Conservation (phyloP, 2,113 vertebrate species). For the Perca flavescens region DNA sequence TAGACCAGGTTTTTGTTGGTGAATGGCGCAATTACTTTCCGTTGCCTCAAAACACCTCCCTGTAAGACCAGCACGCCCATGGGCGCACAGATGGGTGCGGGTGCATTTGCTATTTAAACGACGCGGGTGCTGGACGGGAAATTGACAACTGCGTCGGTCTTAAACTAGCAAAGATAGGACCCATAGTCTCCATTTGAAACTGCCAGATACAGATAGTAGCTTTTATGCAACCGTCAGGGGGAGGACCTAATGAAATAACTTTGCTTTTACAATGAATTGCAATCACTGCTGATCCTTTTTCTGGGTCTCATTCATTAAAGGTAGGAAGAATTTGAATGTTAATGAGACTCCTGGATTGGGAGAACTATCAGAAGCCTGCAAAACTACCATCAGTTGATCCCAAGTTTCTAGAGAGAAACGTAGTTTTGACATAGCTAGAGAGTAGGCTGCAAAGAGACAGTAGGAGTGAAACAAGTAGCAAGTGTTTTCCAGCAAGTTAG, state of each 20-base stretch:
- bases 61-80: too few species aligned
- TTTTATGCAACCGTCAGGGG: neutral
- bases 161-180: neutral
- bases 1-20: too few species aligned
- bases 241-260: neutral
- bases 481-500: conserved; percentile 40
- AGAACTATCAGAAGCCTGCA: neutral
- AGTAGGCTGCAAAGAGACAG: conserved; percentile 11
- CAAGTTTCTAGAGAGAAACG: neutral
- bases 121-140: too few species aligned
- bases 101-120: too few species aligned
- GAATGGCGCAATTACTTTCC: too few species aligned
- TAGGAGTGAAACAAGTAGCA: conserved; percentile 1
- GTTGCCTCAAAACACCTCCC: too few species aligned
- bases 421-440: conserved; percentile 3
- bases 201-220: neutral
- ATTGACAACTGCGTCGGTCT: too few species aligned
- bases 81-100: too few species aligned
- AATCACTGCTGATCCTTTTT: neutral
- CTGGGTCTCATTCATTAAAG: neutral
- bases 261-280: neutral
- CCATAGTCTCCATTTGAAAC: neutral
- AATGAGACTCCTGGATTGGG: neutral
- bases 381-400: neutral
- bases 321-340: neutral